Base-by-base conservation (phyloP, 53 echinoderm and acorn worm species). In the Mesocentrotus franciscanus region DNA sequence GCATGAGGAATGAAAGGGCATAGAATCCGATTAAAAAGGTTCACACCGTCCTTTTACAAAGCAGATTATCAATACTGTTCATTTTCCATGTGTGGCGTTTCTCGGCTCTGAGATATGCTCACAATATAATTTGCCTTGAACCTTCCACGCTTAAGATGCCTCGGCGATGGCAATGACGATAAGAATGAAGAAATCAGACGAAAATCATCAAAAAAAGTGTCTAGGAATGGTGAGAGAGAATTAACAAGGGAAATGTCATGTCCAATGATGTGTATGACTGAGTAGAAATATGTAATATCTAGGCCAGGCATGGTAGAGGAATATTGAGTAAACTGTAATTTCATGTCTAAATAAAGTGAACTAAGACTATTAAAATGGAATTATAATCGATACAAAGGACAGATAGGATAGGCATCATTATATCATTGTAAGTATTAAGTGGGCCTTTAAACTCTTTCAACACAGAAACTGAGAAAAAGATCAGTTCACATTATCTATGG, bases 11-110 rank as follows among this genome's bases (percentile, higher is more conserved):
- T 58, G 78, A 81, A 93, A 93, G 61, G 55, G 20, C 42, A 78
- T 49, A 32, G 60, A 93, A 93, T 93, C 93, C 83, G 76, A 60
- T 93, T 93, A 93, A 58, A 30, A 55, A 30, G 58, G 57, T 81
- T 93, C 79, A 93, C 93, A 79, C 81, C 59, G 55, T 59, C 58
- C 93, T 15, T 20, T 32, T 81, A 81, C 58, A 83, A 93, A 93
- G 81, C 93, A 93, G 93, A 93, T 93, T 93, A 93, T n/a, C n/a
- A n/a, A n/a, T 78, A 29, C 71, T 2, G 18, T 42, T 26, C 74
- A 74, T 92, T 72, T 92, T 66, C 91, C 55, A 72, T 92, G 92
- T 92, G 92, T 91, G 64, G 91, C 68, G 11, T 62, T 91, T 91
- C 66, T 91, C 91, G 24, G 91, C 68, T 68, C 33, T 22, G 30